A percentile compares a stretch with the other conserved stretches of the same genome.
phyloP scores from a whole-genome alignment of 2,888 invertebrate genomes.

The Brassicogethes aeneus region DNA sequence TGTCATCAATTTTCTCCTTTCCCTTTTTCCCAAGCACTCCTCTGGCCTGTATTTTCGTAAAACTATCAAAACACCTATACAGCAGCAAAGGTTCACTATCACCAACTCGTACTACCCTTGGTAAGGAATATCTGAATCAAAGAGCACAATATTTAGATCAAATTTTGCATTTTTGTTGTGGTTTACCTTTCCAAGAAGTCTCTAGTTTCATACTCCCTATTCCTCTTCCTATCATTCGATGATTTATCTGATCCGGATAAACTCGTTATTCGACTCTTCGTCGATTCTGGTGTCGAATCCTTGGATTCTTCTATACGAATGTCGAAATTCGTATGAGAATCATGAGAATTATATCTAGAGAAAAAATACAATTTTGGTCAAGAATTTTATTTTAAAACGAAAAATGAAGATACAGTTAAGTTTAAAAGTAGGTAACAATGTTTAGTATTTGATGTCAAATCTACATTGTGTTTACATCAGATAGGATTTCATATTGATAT shows the following conservation, averaged over 20 bases:
- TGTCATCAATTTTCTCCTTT: slow-evolving; percentile 45
- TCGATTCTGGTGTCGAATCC: slow-evolving; percentile 30
- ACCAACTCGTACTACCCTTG: slow-evolving; percentile 50
- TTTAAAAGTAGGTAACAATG: too few species aligned
- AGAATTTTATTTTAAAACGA: too few species aligned
- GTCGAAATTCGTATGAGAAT: slow-evolving; percentile 24
- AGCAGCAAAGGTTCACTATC: slow-evolving; percentile 52
- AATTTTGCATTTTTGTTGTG: not conserved
- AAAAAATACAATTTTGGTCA: not conserved
- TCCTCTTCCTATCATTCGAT: slow-evolving; percentile 26
- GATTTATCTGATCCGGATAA: slow-evolving; percentile 20
- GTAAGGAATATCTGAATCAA: slow-evolving; percentile 42
- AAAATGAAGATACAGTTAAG: too few species aligned
- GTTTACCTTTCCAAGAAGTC: slow-evolving; percentile 48
- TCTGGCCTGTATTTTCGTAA: slow-evolving; percentile 54
- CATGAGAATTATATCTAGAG: slow-evolving; percentile 38
- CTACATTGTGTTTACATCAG: too few species aligned
- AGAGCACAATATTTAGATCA: too few species aligned
- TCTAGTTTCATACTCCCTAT: slow-evolving; percentile 36
- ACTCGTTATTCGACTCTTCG: slow-evolving; percentile 22
- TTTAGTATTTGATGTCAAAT: too few species aligned
- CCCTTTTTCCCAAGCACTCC: slow-evolving; percentile 49
- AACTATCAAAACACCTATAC: slow-evolving; percentile 54
- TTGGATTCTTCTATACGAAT: slow-evolving; percentile 35
- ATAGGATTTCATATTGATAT: too few species aligned